phyloP scores from a whole-genome alignment of 2,113 vertebrate species.

The Mesoclemmys tuberculata region DNA sequence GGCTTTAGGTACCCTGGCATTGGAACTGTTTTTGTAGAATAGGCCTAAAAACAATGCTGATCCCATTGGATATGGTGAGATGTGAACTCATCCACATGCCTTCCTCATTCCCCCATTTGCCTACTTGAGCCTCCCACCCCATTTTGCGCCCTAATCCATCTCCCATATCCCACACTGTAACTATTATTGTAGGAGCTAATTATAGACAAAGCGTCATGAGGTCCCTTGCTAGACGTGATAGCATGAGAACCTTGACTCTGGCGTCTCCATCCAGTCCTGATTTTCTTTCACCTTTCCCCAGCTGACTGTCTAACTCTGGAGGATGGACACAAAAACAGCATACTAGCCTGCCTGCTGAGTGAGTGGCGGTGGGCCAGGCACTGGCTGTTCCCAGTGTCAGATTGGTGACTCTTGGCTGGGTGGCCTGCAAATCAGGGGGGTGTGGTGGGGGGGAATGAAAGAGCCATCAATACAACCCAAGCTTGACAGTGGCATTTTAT shows the following conservation, averaged over 20 bases:
- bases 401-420: not conserved
- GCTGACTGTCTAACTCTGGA: not conserved
- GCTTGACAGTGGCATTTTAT: not conserved
- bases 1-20: too few species aligned
- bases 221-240: not conserved
- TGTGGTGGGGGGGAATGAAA: not conserved
- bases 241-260: not conserved
- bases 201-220: not conserved
- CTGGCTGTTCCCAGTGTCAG: not conserved
- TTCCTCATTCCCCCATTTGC: not conserved
- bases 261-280: not conserved
- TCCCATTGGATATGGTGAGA: not conserved
- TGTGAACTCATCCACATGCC: accelerated
- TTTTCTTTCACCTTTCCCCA: not conserved
- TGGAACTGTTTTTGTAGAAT: not conserved
- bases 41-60: too few species aligned
- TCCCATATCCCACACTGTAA: not conserved
- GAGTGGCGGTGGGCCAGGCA: not conserved
- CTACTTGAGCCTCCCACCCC: not conserved
- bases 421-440: not conserved
- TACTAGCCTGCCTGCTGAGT: too few species aligned
- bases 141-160: not conserved
- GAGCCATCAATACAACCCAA: too few species aligned
- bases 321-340: not conserved
- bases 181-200: not conserved